A percentile compares a stretch with the other conserved stretches of the same genome.
Evolutionary conservation across 2,797 vertebrate species (phyloP).

Genomic region (Crenuchus spilurus): DNA sequence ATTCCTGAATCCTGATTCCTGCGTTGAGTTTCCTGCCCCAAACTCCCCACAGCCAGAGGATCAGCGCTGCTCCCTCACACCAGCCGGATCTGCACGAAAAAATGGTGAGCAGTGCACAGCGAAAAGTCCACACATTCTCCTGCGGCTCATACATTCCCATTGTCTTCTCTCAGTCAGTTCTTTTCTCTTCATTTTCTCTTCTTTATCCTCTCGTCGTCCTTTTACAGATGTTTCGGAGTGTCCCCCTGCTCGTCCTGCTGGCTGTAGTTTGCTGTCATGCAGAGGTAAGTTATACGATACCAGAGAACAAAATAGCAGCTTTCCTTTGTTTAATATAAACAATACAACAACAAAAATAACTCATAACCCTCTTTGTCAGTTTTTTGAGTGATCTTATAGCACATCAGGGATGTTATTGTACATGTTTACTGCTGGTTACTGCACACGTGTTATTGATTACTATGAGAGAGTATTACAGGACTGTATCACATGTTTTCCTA

Average conservation of each 20-base stretch:
- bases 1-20: conserved; percentile 14
- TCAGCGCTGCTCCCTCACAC: background rate
- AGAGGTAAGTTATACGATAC: background rate
- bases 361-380: too few species aligned
- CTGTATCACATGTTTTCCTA: too few species aligned
- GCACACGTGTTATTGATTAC: too few species aligned
- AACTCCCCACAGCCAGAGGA: background rate
- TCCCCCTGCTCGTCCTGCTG: background rate
- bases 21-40: background rate
- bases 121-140: background rate
- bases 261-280: conserved; percentile 6
- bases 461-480: too few species aligned
- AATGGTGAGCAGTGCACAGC: background rate
- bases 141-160: background rate
- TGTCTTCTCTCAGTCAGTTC: too few species aligned
- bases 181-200: background rate
- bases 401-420: too few species aligned
- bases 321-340: background rate
- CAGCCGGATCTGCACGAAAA: background rate
- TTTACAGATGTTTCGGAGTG: background rate
- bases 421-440: too few species aligned
- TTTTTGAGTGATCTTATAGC: too few species aligned
- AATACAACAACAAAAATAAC: too few species aligned
- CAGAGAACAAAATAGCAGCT: too few species aligned
- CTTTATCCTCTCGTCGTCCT: background rate